Conservation (phyloP, 2,113 vertebrate genomes). For the Trachemys scripta region DNA sequence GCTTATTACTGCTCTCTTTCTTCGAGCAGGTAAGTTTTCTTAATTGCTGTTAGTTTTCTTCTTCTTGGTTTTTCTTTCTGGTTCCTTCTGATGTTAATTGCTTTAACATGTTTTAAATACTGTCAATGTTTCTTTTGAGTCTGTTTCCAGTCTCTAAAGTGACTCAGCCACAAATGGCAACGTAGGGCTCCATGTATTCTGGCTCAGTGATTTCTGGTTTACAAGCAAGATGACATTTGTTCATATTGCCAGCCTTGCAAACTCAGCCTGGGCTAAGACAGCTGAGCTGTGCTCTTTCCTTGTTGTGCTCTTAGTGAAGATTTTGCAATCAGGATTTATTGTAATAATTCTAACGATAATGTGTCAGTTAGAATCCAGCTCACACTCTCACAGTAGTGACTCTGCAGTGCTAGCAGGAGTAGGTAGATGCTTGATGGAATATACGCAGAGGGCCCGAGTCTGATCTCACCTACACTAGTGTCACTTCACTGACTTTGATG, state of each 20-base stretch:
- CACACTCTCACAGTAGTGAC: background rate
- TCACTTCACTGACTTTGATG: background rate
- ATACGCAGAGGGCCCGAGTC: accelerated
- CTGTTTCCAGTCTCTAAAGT: background rate
- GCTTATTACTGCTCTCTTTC: background rate
- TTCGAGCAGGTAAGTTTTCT: background rate
- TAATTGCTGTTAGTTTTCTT: conserved; percentile 4
- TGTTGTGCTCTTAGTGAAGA: background rate
- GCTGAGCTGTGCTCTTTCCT: background rate
- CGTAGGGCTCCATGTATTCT: background rate
- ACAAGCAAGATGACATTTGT: background rate
- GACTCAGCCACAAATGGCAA: background rate
- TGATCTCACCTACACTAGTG: background rate
- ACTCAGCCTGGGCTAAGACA: background rate
- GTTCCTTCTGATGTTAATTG: background rate
- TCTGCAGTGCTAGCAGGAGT: background rate
- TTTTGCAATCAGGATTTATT: background rate
- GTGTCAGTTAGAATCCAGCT: background rate
- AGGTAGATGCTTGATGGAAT: background rate
- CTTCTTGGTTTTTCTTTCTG: conserved; percentile 2
- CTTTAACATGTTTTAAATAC: background rate
- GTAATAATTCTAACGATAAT: background rate
- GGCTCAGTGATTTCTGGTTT: background rate
- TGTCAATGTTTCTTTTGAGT: background rate
- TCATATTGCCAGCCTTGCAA: background rate